phyloP scores from a whole-genome alignment of 2,888 invertebrate genomes.

The Xestobium rufovillosum region DNA sequence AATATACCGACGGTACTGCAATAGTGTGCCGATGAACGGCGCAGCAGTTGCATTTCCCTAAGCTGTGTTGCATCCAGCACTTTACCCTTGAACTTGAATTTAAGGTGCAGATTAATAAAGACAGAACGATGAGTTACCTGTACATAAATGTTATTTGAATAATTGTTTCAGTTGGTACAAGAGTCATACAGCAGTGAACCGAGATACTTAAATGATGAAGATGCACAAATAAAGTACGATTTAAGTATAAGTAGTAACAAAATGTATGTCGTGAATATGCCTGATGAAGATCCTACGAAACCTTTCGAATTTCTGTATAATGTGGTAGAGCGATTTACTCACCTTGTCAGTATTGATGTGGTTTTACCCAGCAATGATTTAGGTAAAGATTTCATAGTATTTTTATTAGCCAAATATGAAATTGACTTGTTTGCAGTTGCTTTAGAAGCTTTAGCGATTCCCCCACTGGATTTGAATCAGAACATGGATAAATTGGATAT shows the following conservation, averaged over 20 bases:
- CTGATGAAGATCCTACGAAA: conserved; percentile 43
- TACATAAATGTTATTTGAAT: not conserved
- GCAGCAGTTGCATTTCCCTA: too few species aligned
- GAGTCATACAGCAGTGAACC: conserved; percentile 41
- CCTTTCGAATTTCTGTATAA: conserved; percentile 46
- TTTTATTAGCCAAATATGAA: conserved; percentile 4
- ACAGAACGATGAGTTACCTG: not conserved
- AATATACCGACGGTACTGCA: too few species aligned
- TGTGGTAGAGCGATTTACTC: conserved; percentile 51
- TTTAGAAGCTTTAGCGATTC: conserved; percentile 47
- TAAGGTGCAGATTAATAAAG: not conserved
- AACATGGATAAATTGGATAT: conserved; percentile 31
- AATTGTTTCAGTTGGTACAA: conserved; percentile 36
- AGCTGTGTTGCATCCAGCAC: too few species aligned
- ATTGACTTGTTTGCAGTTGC: conserved; percentile 36
- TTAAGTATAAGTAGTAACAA: conserved; percentile 29
- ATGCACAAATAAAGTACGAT: conserved; percentile 32
- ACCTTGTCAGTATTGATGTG: conserved; percentile 56
- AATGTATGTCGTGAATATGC: conserved; percentile 46
- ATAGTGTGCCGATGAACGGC: too few species aligned
- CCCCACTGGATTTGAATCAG: conserved; percentile 42
- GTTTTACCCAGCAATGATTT: conserved; percentile 55
- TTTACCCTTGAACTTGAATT: too few species aligned
- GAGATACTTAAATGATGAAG: conserved; percentile 39
- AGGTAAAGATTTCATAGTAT: conserved; percentile 39